Evolutionary conservation across 2,113 vertebrate species (phyloP).

Genomic region (Grammomys dolichurus): DNA sequence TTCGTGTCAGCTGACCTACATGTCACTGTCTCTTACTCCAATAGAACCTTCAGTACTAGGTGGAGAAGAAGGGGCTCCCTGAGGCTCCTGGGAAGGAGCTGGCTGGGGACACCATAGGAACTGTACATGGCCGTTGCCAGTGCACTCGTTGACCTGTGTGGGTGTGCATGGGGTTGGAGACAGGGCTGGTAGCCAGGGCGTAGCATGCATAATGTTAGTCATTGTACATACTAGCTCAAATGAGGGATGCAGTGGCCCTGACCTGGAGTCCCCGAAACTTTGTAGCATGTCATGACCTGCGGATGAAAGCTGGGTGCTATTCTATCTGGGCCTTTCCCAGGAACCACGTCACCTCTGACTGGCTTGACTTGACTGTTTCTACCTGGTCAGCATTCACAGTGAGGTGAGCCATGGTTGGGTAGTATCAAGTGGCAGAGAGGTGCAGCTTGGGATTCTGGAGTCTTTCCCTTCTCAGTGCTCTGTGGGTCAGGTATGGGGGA

Average conservation of each 20-base stretch:
- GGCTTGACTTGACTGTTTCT: not conserved
- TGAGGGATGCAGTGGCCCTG: not conserved
- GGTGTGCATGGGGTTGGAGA: not conserved
- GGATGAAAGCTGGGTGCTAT: not conserved
- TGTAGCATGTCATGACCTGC: not conserved
- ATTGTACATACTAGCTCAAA: no score
- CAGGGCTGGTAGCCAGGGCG: no score
- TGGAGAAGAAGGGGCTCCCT: not conserved
- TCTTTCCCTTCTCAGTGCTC: not conserved
- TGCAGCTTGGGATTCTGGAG: not conserved
- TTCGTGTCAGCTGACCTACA: not conserved
- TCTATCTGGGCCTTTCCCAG: not conserved
- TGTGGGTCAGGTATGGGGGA: no score
- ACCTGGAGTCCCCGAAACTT: not conserved
- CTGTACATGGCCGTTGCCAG: fast-evolving
- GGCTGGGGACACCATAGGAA: fast-evolving
- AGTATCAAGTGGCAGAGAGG: not conserved
- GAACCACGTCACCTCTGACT: not conserved
- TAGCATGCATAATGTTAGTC: not conserved
- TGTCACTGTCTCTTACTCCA: not conserved
- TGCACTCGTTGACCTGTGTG: not conserved
- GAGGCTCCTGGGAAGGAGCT: not conserved
- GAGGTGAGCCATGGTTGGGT: not conserved
- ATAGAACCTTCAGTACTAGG: not conserved
- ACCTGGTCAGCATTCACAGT: not conserved